Evolutionary conservation across 1,140 invertebrate genomes (phyloP), one percentile per base, ranked within the genome.

Genomic region (Listronotus oregonensis): DNA sequence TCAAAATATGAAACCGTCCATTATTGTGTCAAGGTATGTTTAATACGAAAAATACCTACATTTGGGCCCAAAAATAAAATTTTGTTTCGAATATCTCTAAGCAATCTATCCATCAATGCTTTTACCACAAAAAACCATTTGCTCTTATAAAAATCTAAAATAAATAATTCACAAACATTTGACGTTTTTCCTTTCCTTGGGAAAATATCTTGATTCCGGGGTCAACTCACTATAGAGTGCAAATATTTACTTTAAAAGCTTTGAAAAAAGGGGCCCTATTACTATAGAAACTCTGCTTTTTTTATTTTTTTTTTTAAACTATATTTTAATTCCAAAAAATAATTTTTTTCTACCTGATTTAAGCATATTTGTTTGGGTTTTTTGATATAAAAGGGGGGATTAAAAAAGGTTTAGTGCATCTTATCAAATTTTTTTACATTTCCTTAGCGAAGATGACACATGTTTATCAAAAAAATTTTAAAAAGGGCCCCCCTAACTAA

Each of bases 401-500:
- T 52, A 61, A 61, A 60, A 39, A 68, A 49, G 66, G 46, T 68
- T 51, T 61, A 68, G 66, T 68, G 55, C 60, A 31, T 64, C 66
- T 42, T 55, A 63, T 64, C 62, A 68, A 64, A 59, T 52, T 68
- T 68, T 47, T 68, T 68, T 61, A 68, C 66, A 68, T 68, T 64
- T 68, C 55, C 32, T 37, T 56, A 63, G 39, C 55, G 44, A 66
- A 64, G 52, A 68, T 59, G 66, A 64, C 62, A 64, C 54, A 58
- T 68, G 66, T 68, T 68, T 68, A 63, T 64, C 54, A 58, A 59
- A 64, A n/a, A n/a, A 60, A 46, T 63, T 55, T 14, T 46, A 64
- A 44, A 64, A 68, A 64, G 42, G 55, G 54, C 54, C 55, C 64
- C 62, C 49, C 37, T 68, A 68, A 68, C 54, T 51, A 40, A 46